Evolutionary conservation across 2,113 vertebrate species (phyloP), one percentile per base, ranked within the genome.

Genomic region (Chionis minor): DNA sequence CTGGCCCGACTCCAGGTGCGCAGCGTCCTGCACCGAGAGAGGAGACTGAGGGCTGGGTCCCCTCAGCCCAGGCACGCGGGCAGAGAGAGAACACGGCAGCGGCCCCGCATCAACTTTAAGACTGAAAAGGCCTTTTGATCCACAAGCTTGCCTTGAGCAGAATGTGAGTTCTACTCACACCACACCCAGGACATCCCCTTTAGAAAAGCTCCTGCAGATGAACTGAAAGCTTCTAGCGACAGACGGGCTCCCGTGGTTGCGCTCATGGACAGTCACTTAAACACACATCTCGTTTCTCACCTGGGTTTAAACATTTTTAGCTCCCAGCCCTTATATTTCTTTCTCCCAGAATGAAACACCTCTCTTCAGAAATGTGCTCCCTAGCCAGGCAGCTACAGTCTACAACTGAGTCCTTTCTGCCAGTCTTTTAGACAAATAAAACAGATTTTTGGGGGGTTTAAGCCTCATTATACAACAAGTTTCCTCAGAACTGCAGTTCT

Each of bases 1-100:
- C 81, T 99, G 99, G 12, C 99, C 99, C 1, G 98, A 98, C 98
- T 99, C 99, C 94, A 99, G 93, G 33, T 99, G 99, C 78, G 99
- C 98, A 91, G 99, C 98, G 10, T 99, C 99, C 99, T 99, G 83
- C 32, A 30, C 18, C 35, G 8, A 81, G 13, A 69, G 4, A 49
- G 14, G 13, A 51, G 62, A 12, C 52, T 88, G 59, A 95, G 67
- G 33, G 26, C 12, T 1, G 26, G 33, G 19, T n/a, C 11, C 8
- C 32, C 24, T 24, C 20, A 12, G 45, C 51, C 62, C 75, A 6
- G 63, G 21, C 21, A 14, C 4, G 1, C 3, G 45, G 59, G 30
- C 30, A 33, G 55, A 56, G 47, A 56, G 47, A 33, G 42, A 44
- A 7, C 21, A 4, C 1, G 4, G 8, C 1, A n/a, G 33, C 35